Conservation (phyloP, 2,797 vertebrate species). For the Uromys caudimaculatus region DNA sequence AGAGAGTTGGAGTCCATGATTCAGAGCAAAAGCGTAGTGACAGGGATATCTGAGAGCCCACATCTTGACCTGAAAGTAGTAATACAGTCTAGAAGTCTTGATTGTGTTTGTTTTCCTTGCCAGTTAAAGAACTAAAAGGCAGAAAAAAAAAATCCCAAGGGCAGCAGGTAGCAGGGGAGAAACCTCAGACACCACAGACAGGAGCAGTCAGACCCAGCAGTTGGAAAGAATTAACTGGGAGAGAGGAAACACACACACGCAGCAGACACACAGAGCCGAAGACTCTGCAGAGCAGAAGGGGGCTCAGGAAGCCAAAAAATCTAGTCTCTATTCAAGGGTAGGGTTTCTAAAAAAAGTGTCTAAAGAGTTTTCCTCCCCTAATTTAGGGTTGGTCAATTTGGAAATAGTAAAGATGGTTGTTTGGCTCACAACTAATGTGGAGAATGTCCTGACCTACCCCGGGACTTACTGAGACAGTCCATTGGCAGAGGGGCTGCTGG, state of each 20-base stretch:
- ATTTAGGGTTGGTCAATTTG: background rate
- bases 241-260: fast-evolving
- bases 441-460: background rate
- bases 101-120: background rate
- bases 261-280: background rate
- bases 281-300: background rate
- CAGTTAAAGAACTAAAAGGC: background rate
- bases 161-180: background rate
- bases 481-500: background rate
- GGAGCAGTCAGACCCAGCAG: background rate
- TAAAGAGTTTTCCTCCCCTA: background rate
- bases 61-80: background rate
- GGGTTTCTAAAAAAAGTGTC: background rate
- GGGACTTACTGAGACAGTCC: background rate
- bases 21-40: no score
- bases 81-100: background rate
- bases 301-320: background rate
- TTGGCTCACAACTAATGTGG: background rate
- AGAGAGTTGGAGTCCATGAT: background rate
- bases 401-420: background rate
- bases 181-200: no score
- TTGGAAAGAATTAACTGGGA: no score
- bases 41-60: background rate
- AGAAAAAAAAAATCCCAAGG: background rate
- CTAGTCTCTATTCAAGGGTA: background rate